Conservation (phyloP, 2,113 vertebrate genomes). For the Hypocryptadius cinnamomeus region DNA sequence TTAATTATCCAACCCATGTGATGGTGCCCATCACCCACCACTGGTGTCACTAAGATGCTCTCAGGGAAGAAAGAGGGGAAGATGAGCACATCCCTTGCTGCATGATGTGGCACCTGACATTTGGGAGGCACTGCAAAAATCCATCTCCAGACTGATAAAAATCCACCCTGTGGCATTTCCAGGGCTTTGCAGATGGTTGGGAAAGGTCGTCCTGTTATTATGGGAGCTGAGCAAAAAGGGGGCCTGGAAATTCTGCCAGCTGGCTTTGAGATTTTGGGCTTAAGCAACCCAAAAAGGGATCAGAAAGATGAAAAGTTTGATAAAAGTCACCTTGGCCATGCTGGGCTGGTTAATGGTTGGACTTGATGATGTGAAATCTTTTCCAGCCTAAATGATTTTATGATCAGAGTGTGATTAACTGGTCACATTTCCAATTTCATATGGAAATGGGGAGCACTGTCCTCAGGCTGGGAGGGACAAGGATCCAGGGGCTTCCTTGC, state of each 20-base stretch:
- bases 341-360: neutral
- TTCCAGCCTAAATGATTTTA: neutral
- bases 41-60: neutral
- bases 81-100: neutral
- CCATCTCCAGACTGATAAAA: neutral
- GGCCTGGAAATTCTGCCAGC: neutral
- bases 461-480: neutral
- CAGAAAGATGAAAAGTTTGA: neutral
- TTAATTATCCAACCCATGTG: rapidly evolving
- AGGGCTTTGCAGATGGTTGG: neutral
- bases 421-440: neutral
- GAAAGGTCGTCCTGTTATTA: neutral
- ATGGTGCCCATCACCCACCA: neutral
- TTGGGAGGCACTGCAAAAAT: neutral
- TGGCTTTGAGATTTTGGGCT: neutral
- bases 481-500: neutral
- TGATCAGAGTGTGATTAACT: neutral
- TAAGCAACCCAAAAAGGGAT: neutral
- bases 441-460: neutral
- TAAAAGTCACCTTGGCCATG: neutral
- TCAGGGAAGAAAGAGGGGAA: neutral
- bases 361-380: neutral
- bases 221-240: neutral
- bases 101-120: neutral
- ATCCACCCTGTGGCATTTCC: neutral